Conservation (phyloP, 2,113 vertebrate genomes). For the Rallus limicola region DNA sequence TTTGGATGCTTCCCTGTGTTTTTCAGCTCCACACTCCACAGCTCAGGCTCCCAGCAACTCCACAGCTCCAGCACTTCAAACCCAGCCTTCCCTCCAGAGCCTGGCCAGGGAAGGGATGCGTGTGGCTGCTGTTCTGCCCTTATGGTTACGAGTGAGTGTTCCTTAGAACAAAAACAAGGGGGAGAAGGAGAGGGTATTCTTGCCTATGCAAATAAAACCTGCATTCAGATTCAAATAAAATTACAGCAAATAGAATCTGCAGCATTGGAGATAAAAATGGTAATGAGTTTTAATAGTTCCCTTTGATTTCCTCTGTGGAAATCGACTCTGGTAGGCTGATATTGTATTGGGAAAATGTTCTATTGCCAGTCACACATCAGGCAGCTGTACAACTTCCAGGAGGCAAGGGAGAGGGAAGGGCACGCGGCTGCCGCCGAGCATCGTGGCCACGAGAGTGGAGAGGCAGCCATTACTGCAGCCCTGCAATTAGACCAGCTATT, state of each 20-base stretch:
- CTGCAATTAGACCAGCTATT: background rate
- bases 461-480: background rate
- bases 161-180: background rate
- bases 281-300: conserved; percentile 59
- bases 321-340: background rate
- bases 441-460: fast-evolving
- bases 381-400: background rate
- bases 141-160: background rate
- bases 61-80: background rate
- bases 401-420: background rate
- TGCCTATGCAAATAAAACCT: background rate
- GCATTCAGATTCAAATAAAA: conserved; percentile 30
- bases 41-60: background rate
- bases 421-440: background rate
- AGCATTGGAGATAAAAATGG: conserved; percentile 59
- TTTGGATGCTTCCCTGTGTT: fast-evolving
- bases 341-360: background rate
- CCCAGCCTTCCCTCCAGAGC: background rate
- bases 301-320: conserved; percentile 23
- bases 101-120: background rate
- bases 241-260: background rate
- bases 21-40: background rate
- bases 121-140: background rate
- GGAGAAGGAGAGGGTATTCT: background rate
- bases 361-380: background rate